Evolutionary conservation across 2,113 vertebrate genomes (phyloP), one percentile per base, ranked within the genome.

Genomic region (Gymnocephalus cernua): DNA sequence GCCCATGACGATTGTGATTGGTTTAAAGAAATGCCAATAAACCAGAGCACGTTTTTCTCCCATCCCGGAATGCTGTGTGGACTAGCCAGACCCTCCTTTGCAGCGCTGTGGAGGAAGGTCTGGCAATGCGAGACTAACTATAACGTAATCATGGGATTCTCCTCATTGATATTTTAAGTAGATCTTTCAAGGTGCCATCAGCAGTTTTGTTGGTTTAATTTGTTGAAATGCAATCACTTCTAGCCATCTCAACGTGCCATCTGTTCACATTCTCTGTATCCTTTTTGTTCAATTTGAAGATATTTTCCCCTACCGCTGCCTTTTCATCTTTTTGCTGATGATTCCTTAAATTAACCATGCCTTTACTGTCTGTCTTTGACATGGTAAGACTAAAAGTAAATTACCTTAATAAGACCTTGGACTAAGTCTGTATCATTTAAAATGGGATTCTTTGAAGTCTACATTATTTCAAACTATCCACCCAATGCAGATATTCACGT

Each of bases 361-460:
- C 41, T 29, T 56, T n/a, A 53, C 41, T 16, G 18, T 59, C 53
- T 61, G 13, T 71, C 21, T 74, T 32, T 62, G 56, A 54, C 9
- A 74, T 61, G 25, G 51, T 44, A 45, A 11, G 47, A 45, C 19
- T 23, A 10, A 61, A 70, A n/a, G 13, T n/a, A 62, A 79, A 68
- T 56, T 2, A 69, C 29, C n/a, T 29, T 44, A 16, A 62, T 32
- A 19, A 58, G 44, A 74, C 47, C 29, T 62, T 53, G 51, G 29
- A 41, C 10, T 27, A 15, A 47, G 14, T 71, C 32, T 38, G 19
- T 69, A 69, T 23, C 8, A 18, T 35, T 70, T 54, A 14, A 44
- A 70, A 54, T 74, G 10, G n/a, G 27, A 80, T 79, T 74, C 23
- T 64, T 23, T 56, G 54, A 66, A 54, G 25, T 77, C 21, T 4